Evolutionary conservation across 1,140 invertebrate species (phyloP).

Genomic region (Armadillidium nasatum): DNA sequence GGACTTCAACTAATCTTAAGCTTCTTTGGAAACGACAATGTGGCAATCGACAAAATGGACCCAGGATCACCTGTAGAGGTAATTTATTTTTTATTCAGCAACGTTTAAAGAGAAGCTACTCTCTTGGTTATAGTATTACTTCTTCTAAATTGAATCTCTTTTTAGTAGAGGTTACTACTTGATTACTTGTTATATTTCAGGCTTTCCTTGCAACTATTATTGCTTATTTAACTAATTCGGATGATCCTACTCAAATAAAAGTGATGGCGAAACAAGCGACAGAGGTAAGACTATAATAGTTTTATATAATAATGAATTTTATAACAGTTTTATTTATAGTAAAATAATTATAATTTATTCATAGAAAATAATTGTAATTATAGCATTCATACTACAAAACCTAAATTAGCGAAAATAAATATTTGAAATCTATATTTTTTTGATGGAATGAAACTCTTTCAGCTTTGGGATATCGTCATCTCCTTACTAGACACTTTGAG

Average conservation of each 20-base stretch:
- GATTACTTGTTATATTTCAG: slow-evolving; percentile 51
- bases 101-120: neutral
- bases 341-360: too few relatives aligned
- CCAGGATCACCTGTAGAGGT: slow-evolving; percentile 31
- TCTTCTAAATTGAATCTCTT: neutral
- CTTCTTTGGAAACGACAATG: slow-evolving; percentile 58
- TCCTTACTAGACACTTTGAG: slow-evolving; percentile 82
- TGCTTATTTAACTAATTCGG: slow-evolving; percentile 76
- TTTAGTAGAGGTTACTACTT: too few relatives aligned
- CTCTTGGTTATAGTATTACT: neutral
- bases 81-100: slow-evolving; percentile 8
- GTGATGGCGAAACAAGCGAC: slow-evolving; percentile 87
- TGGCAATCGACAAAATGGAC: slow-evolving; percentile 36
- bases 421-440: too few relatives aligned
- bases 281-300: too few relatives aligned
- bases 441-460: slow-evolving; percentile 47
- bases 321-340: too few relatives aligned
- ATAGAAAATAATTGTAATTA: too few relatives aligned
- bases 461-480: slow-evolving; percentile 87
- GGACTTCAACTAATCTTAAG: slow-evolving; percentile 75
- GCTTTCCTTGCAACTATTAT: slow-evolving; percentile 81
- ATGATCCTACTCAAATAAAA: slow-evolving; percentile 80
- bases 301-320: too few relatives aligned
- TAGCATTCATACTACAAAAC: too few relatives aligned
- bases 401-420: too few relatives aligned